Evolutionary conservation across 2,113 vertebrate genomes (phyloP).

Genomic region (Notarius lentiginosus): DNA sequence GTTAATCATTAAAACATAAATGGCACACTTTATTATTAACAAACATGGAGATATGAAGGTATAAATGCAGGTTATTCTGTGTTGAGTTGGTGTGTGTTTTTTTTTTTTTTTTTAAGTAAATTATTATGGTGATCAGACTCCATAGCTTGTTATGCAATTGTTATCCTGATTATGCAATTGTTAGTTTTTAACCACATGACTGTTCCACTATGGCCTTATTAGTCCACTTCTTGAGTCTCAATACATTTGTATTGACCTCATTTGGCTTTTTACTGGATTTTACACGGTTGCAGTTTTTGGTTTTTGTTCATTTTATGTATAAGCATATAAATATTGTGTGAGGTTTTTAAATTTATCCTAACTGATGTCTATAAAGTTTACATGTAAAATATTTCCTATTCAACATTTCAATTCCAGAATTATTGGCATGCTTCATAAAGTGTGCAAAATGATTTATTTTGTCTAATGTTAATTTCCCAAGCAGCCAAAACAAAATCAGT

Average conservation of each 20-base stretch:
- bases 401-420: not conserved
- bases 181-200: not conserved
- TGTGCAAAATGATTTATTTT: not conserved
- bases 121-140: not conserved
- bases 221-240: not conserved
- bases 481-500: no score
- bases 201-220: not conserved
- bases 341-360: not conserved
- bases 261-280: not conserved
- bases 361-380: not conserved
- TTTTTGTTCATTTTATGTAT: not conserved
- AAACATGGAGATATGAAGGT: not conserved
- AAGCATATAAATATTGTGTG: not conserved
- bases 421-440: not conserved
- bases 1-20: not conserved
- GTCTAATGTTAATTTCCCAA: not conserved
- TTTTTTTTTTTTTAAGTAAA: not conserved
- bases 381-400: not conserved
- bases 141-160: not conserved
- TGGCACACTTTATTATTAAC: not conserved
- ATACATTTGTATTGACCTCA: not conserved
- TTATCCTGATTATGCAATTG: slow-evolving; percentile 13
- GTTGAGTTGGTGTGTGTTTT: not conserved
- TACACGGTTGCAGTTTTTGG: not conserved
- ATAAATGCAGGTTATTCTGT: not conserved